Evolutionary conservation across 2,888 invertebrate species (phyloP).

Genomic region (Philonicus albiceps): DNA sequence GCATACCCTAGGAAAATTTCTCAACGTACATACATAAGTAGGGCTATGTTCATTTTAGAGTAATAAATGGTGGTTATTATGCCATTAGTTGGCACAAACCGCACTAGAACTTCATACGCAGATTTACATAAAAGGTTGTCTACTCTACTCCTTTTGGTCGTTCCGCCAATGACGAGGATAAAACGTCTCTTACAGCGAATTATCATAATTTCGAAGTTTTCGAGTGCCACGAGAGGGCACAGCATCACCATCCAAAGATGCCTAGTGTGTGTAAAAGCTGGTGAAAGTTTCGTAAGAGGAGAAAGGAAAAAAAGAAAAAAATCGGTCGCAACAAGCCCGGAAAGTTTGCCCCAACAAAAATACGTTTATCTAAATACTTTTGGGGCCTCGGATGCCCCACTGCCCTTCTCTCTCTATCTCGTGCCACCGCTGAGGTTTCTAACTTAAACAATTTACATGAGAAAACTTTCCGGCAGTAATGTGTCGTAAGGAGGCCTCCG

Average conservation of each 20-base stretch:
- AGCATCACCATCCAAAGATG: not conserved
- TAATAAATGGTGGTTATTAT: slow-evolving; percentile 21
- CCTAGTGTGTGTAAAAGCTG: not conserved
- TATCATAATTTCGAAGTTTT: slow-evolving; percentile 29
- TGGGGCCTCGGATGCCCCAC: not conserved
- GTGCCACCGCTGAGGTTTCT: not conserved
- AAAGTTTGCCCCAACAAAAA: slow-evolving; percentile 22
- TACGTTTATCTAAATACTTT: slow-evolving; percentile 12
- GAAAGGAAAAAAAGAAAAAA: not conserved
- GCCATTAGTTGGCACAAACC: not conserved
- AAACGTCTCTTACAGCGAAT: slow-evolving; percentile 23
- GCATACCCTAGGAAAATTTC: not conserved
- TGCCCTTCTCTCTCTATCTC: not conserved
- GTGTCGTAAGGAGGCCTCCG: slow-evolving; percentile 2
- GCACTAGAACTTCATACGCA: not conserved
- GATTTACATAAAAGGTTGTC: slow-evolving; percentile 23
- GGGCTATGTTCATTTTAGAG: not conserved
- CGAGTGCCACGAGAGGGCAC: not conserved
- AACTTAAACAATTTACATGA: slow-evolving; percentile 31
- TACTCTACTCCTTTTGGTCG: not conserved
- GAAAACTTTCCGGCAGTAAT: slow-evolving; percentile 10
- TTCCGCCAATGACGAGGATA: slow-evolving; percentile 20
- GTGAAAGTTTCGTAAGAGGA: not conserved
- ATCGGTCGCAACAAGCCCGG: slow-evolving; percentile 5
- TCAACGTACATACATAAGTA: not conserved